Evolutionary conservation across 2,797 vertebrate species (phyloP).

Genomic region (Pampus argenteus): DNA sequence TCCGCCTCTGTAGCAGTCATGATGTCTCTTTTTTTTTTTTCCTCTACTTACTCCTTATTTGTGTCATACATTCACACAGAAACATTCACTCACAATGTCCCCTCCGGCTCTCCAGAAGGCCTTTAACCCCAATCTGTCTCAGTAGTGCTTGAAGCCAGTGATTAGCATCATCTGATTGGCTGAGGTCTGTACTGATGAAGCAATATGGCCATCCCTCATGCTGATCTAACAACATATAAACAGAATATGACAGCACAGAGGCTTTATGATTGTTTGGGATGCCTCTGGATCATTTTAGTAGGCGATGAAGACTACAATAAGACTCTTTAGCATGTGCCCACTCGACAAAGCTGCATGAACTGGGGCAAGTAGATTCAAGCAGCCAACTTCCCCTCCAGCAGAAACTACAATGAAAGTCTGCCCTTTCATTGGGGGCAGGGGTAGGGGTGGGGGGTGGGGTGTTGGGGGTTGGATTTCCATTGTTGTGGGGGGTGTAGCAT

Average conservation of each 20-base stretch:
- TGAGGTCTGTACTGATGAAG: slow-evolving; percentile 36
- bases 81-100: slow-evolving; percentile 39
- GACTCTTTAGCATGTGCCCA: background rate
- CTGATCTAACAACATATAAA: slow-evolving; percentile 30
- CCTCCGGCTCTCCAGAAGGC: slow-evolving; percentile 66
- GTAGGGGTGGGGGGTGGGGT: background rate
- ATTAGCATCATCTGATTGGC: slow-evolving; percentile 71
- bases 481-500: slow-evolving; percentile 58
- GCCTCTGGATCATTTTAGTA: background rate
- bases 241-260: slow-evolving; percentile 1
- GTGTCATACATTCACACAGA: slow-evolving; percentile 26
- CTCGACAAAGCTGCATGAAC: slow-evolving; percentile 20
- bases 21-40: background rate
- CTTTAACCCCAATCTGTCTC: slow-evolving; percentile 78
- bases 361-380: slow-evolving; percentile 55
- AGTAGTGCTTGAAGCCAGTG: slow-evolving; percentile 44
- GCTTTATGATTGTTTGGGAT: background rate
- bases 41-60: slow-evolving; percentile 30
- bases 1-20: background rate
- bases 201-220: slow-evolving; percentile 7
- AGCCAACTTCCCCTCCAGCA: slow-evolving; percentile 46
- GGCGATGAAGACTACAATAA: background rate
- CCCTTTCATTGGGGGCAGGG: slow-evolving; percentile 29
- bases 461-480: slow-evolving; percentile 53
- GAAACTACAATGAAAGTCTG: slow-evolving; percentile 46